Base-by-base conservation (phyloP, 2,888 invertebrate genomes). In the Campopleginae sp. region DNA sequence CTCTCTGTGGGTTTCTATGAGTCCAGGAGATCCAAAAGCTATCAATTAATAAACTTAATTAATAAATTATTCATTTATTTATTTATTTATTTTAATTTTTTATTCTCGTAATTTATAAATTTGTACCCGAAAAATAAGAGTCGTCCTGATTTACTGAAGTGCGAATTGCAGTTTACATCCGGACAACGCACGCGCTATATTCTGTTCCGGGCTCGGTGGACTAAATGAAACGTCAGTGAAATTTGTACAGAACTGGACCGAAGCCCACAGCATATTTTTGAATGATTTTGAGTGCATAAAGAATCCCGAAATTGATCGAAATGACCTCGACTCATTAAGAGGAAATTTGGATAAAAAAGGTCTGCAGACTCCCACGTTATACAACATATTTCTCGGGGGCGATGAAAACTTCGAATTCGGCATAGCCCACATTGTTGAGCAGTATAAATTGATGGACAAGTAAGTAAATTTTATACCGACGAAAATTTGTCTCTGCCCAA, bases 131-230 rank as follows among this genome's bases (percentile, higher is more conserved):
- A 48, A 48, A 48, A 17, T n/a, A n/a, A 4, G n/a, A 48, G 46
- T 48, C n/a, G 14, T 17, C 46, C n/a, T n/a, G 17, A 48, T 48
- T 48, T 2, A 48, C 46, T 48, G 17, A n/a, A 17, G 46, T 48
- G 5, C 8, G 14, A 14, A 27, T 58, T 74, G 12, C 89, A 95
- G 95, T 31, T 93, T 95, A 46, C 92, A 94, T 27, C 92, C 93
- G 4, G 94, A 94, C 83, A 86, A 94, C 54, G 92, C 94, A 81
- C 81, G 88, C 0, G 88, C 92, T 2, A 94, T 95, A 3, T 94
- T 94, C 89, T 95, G 95, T 89, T 92, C 93, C 8, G 95, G 94
- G 1, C 92, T 95, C 19, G 72, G 85, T 38, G 65, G 72, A 33
- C 77, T 87, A 3, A 86, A 86, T 12, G 66, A 71, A 0, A 80